A percentile compares a stretch with the other conserved stretches of the same genome.
Evolutionary conservation across 1,140 invertebrate species (phyloP).

Genomic region (Drosophila eugracilis): DNA sequence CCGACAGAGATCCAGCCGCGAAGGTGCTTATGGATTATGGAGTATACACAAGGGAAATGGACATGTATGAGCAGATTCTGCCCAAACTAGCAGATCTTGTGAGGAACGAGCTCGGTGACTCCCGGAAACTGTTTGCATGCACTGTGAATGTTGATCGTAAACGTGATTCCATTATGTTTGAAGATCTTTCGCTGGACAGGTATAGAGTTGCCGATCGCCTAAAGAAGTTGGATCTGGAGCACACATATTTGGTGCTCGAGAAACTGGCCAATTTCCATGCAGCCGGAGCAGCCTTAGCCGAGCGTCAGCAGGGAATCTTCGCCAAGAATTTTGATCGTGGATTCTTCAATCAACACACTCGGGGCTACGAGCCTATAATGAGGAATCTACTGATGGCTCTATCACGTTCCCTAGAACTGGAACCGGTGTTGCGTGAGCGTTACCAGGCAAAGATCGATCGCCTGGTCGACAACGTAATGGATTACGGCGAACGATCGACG

Average conservation of each 20-base stretch:
- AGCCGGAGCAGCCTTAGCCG: constrained; percentile 37
- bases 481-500: constrained; percentile 51
- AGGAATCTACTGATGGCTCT: constrained; percentile 44
- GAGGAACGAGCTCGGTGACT: constrained; percentile 42
- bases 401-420: constrained; percentile 39
- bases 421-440: constrained; percentile 31
- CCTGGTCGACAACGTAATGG: constrained; percentile 52
- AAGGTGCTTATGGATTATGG: constrained; percentile 52
- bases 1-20: constrained; percentile 41
- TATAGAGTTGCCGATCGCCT: constrained; percentile 86
- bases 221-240: constrained; percentile 85
- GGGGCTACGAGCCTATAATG: constrained; percentile 45
- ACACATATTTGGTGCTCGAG: constrained; percentile 85
- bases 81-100: constrained; percentile 60
- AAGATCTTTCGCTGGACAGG: constrained; percentile 83
- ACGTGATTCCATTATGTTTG: constrained; percentile 63
- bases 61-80: constrained; percentile 67
- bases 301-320: constrained; percentile 47
- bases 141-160: constrained; percentile 66
- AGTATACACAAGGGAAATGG: constrained; percentile 64
- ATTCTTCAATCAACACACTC: constrained; percentile 62
- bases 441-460: constrained; percentile 57
- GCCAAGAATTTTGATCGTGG: constrained; percentile 60
- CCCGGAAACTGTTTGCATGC: constrained; percentile 64
- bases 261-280: constrained; percentile 87